Evolutionary conservation across 2,113 vertebrate genomes (phyloP).

Genomic region (Loxodonta africana): DNA sequence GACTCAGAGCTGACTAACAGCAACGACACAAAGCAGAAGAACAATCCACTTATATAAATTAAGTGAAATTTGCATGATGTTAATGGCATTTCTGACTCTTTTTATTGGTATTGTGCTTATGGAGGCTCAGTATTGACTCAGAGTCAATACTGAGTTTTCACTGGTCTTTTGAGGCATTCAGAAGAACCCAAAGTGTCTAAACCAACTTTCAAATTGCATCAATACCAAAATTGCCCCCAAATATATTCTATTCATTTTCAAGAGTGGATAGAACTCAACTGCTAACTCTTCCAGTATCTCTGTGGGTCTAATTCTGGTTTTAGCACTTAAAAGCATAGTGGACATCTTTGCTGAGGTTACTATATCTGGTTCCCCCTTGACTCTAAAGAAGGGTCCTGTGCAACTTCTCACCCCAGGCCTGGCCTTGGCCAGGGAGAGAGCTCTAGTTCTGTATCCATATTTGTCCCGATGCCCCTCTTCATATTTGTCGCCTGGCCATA

Average conservation of each 20-base stretch:
- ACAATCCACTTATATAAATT: background rate
- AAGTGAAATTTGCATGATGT: background rate
- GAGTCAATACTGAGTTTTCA: background rate
- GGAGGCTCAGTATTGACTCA: background rate
- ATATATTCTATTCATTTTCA: background rate
- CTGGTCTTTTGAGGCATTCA: background rate
- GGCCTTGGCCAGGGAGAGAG: background rate
- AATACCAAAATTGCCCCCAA: background rate
- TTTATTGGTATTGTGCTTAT: background rate
- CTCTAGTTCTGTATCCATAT: background rate
- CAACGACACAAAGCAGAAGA: background rate
- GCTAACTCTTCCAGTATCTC: background rate
- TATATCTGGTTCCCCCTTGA: background rate
- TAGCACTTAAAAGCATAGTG: background rate
- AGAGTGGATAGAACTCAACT: background rate
- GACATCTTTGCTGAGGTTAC: background rate
- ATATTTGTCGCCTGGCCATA: background rate
- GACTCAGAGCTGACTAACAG: too few relatives aligned
- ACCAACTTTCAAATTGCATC: constrained; percentile 1
- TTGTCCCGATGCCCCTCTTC: background rate
- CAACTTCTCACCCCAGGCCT: background rate
- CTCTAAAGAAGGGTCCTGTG: background rate
- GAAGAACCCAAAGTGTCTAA: background rate
- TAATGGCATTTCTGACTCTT: background rate
- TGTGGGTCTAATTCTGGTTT: background rate